phyloP scores from a whole-genome alignment of 1,140 invertebrate species.

The Doryteuthis pealeii region DNA sequence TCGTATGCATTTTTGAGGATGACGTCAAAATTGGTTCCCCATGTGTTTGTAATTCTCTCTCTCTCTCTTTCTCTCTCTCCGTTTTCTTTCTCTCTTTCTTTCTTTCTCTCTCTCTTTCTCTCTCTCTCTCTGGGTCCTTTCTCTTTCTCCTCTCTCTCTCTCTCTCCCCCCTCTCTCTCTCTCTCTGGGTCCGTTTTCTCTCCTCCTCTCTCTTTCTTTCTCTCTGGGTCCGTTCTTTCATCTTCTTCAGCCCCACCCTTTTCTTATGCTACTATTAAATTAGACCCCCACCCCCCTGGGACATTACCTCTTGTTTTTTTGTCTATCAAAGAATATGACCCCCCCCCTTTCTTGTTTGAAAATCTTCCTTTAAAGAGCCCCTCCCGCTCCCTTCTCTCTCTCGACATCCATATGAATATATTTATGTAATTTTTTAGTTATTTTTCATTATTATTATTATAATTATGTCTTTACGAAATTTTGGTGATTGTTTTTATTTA shows the following conservation, averaged over 20 bases:
- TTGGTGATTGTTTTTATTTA: too few species aligned
- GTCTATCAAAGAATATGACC: too few species aligned
- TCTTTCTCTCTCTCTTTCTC: background rate
- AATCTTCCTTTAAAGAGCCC: too few species aligned
- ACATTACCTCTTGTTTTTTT: too few species aligned
- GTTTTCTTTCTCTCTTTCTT: background rate
- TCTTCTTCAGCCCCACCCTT: constrained; percentile 12
- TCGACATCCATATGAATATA: too few species aligned
- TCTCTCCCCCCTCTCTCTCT: constrained; percentile 10
- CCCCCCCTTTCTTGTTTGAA: too few species aligned
- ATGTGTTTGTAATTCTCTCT: background rate
- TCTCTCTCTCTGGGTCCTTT: background rate
- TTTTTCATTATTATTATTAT: too few species aligned
- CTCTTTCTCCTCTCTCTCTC: constrained; percentile 18
- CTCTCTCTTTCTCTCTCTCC: background rate
- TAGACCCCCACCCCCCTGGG: too few species aligned
- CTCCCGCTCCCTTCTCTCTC: too few species aligned
- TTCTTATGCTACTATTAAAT: constrained; percentile 14
- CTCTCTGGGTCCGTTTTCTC: constrained; percentile 9
- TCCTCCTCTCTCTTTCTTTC: constrained; percentile 6
- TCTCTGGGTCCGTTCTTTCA: constrained; percentile 14
- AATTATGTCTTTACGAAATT: too few species aligned
- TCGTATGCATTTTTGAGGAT: background rate
- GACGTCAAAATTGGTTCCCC: background rate
- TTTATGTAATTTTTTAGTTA: too few species aligned